Evolutionary conservation across 23 tunicate genomes (phyloP).

Genomic region (Styela clava): DNA sequence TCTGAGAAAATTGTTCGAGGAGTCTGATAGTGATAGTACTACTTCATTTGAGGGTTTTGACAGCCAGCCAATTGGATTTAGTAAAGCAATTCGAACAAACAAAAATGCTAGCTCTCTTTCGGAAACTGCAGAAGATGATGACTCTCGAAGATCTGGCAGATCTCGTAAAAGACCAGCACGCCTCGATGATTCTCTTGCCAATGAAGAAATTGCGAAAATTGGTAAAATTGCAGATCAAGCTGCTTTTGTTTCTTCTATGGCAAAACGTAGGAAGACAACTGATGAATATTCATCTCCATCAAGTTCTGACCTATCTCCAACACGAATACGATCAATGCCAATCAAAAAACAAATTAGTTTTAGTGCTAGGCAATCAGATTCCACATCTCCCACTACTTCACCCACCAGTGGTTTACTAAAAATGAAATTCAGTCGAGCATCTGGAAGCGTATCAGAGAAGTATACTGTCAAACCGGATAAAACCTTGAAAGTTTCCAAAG

Average conservation of each 20-base stretch:
- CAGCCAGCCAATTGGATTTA: not conserved
- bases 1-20: slow-evolving; percentile 52
- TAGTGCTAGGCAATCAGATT: slow-evolving; percentile 38
- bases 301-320: slow-evolving; percentile 10
- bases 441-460: not conserved
- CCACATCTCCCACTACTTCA: slow-evolving; percentile 18
- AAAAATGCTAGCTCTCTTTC: not conserved
- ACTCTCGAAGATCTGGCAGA: slow-evolving; percentile 22
- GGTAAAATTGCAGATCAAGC: slow-evolving; percentile 20
- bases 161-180: slow-evolving; percentile 35
- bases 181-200: slow-evolving; percentile 24
- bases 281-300: slow-evolving; percentile 17
- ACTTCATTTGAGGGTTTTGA: slow-evolving; percentile 65
- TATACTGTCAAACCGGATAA: not conserved
- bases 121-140: not conserved
- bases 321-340: slow-evolving; percentile 55
- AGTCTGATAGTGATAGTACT: slow-evolving; percentile 68
- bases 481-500: not conserved
- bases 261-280: not conserved
- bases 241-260: slow-evolving; percentile 7
- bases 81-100: not conserved
- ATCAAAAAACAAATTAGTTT: slow-evolving; percentile 65
- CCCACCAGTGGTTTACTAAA: slow-evolving; percentile 42
- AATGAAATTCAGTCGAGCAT: slow-evolving; percentile 56
- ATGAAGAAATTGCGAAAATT: not conserved